A percentile compares a stretch with the other conserved stretches of the same genome.
Evolutionary conservation across 2,888 invertebrate species (phyloP).

Genomic region (Lomographa bimaculata): DNA sequence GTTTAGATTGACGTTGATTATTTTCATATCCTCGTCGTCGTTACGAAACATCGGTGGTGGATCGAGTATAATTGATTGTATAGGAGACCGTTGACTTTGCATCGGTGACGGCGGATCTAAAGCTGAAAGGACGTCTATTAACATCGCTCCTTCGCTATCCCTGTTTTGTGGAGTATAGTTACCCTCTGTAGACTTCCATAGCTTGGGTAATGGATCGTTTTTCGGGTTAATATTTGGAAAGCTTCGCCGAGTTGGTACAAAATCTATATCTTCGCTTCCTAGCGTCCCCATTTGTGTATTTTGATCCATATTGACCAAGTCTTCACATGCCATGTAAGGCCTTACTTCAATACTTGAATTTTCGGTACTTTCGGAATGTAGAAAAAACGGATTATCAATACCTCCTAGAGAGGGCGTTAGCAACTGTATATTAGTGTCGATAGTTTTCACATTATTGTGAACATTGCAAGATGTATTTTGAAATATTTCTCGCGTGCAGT

Average conservation of each 20-base stretch:
- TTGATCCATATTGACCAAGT: conserved; percentile 86
- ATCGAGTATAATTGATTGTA: conserved; percentile 71
- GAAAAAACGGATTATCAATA: conserved; percentile 44
- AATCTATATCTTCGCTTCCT: conserved; percentile 60
- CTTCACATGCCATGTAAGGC: conserved; percentile 86
- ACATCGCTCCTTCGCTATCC: conserved; percentile 41
- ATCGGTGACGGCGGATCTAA: conserved; percentile 73
- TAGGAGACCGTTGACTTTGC: conserved; percentile 46
- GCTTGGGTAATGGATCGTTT: conserved; percentile 58
- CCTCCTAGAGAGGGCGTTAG: conserved; percentile 33
- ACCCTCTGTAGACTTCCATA: conserved; percentile 76
- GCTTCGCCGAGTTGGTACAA: conserved; percentile 83
- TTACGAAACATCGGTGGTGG: conserved; percentile 86
- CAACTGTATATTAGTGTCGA: conserved; percentile 30
- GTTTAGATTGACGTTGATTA: conserved; percentile 71
- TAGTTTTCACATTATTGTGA: conserved; percentile 32
- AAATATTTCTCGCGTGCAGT: conserved; percentile 72
- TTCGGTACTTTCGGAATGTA: conserved; percentile 85
- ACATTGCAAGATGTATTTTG: conserved; percentile 43
- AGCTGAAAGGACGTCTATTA: conserved; percentile 54
- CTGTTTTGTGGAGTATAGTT: conserved; percentile 48
- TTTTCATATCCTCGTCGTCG: conserved; percentile 66
- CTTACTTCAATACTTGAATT: conserved; percentile 83
- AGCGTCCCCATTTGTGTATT: conserved; percentile 78
- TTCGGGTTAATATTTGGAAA: conserved; percentile 86